These are phyloP conservation scores for Megaceryle alcyon DNA, from an alignment of 2,797 vertebrate genomes.

Conservation along the genomic window DNA sequence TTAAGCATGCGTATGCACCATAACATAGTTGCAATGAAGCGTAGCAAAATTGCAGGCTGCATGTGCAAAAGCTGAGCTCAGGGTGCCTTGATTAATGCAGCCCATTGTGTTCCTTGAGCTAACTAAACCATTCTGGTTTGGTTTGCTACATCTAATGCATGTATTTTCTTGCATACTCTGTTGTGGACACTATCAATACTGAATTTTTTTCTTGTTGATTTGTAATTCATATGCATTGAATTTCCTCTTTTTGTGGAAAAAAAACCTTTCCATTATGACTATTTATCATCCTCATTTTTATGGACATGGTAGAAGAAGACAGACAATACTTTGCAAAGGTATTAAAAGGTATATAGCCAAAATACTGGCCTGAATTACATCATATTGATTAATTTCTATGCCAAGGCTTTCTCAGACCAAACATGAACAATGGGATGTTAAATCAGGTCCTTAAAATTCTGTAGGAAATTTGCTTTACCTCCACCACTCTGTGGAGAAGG, in stretches of 20 bases:
- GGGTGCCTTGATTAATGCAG: neutral
- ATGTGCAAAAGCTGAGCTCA: no score
- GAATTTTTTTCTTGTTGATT: neutral
- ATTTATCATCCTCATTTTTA: neutral
- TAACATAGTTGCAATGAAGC: no score
- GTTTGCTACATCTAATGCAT: neutral
- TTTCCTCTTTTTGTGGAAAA: neutral
- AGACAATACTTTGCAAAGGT: neutral
- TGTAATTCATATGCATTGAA: neutral
- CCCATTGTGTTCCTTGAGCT: neutral
- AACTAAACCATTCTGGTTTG: neutral
- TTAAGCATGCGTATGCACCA: no score
- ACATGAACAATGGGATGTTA: neutral
- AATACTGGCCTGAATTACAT: neutral
- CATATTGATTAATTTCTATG: neutral
- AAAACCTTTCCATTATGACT: rapidly evolving
- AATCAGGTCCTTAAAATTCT: neutral
- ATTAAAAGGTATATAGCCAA: neutral
- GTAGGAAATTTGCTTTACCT: neutral
- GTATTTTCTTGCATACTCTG: neutral
- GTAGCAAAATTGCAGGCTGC: no score
- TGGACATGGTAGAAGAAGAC: neutral
- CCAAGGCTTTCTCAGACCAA: neutral
- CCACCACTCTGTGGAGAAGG: neutral
- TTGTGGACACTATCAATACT: neutral